A percentile compares a stretch with the other conserved stretches of the same genome.
phyloP scores from a whole-genome alignment of 2,888 invertebrate species.

The Tetranychus piercei region DNA sequence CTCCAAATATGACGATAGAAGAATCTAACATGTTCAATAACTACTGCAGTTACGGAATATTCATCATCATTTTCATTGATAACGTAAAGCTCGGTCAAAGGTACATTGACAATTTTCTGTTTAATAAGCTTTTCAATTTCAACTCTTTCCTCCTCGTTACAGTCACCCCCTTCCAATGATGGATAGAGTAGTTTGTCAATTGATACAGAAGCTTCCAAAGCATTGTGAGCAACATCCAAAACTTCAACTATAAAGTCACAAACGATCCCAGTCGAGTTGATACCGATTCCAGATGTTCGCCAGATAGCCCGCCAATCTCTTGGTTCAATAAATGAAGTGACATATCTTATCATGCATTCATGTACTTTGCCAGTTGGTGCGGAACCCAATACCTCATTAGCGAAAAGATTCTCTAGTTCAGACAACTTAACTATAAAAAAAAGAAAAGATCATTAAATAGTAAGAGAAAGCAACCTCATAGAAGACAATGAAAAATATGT shows the following conservation, averaged over 20 bases:
- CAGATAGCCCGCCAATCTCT: slow-evolving; percentile 27
- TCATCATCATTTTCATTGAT: slow-evolving; percentile 25
- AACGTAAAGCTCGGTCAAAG: slow-evolving; percentile 27
- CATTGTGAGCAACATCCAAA: slow-evolving; percentile 21
- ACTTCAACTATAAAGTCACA: slow-evolving; percentile 26
- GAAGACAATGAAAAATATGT: background rate
- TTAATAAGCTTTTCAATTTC: slow-evolving; percentile 12
- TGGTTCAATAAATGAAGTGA: slow-evolving; percentile 24
- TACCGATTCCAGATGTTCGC: slow-evolving; percentile 18
- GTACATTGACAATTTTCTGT: slow-evolving; percentile 21
- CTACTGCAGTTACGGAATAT: slow-evolving; percentile 26
- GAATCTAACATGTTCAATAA: slow-evolving; percentile 27
- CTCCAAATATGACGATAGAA: slow-evolving; percentile 27
- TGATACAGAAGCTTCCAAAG: slow-evolving; percentile 23
- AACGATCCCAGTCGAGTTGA: slow-evolving; percentile 9
- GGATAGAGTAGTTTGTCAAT: slow-evolving; percentile 18
- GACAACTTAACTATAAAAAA: background rate
- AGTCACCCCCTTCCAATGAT: background rate
- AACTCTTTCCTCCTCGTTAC: slow-evolving; percentile 13
- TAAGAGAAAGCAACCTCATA: background rate
- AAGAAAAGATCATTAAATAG: background rate
- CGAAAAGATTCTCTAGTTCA: background rate
- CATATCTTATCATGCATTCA: slow-evolving; percentile 20
- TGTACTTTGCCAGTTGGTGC: slow-evolving; percentile 18
- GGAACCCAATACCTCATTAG: slow-evolving; percentile 14